phyloP scores from a whole-genome alignment of 2,888 invertebrate genomes.

The Drymonia ruficornis region DNA sequence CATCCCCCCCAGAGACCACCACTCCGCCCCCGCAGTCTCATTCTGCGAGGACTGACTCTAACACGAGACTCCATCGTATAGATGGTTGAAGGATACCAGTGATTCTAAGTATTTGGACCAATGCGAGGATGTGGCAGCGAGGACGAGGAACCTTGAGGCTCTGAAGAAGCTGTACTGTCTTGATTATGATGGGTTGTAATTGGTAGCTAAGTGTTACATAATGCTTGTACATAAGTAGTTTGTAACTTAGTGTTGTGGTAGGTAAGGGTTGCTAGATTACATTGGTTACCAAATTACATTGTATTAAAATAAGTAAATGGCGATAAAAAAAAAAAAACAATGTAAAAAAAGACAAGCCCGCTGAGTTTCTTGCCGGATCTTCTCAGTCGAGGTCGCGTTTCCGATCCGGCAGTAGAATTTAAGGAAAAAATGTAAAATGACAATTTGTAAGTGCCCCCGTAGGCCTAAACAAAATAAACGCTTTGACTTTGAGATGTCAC shows the following conservation, averaged over 20 bases:
- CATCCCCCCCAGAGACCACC: conserved; percentile 74
- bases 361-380: too few species aligned
- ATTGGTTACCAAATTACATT: too few species aligned
- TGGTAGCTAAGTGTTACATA: conserved; percentile 5
- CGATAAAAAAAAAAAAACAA: too few species aligned
- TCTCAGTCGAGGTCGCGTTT: too few species aligned
- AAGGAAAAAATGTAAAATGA: too few species aligned
- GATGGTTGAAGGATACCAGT: conserved; percentile 38
- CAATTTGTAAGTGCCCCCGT: too few species aligned
- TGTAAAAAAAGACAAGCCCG: too few species aligned
- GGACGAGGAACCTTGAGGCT: conserved; percentile 59
- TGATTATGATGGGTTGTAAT: conserved; percentile 53
- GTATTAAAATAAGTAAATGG: too few species aligned
- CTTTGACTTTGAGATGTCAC: too few species aligned
- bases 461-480: too few species aligned
- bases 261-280: too few species aligned
- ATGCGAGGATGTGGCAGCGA: conserved; percentile 45
- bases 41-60: conserved; percentile 84
- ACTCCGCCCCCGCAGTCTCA: conserved; percentile 86
- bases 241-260: neutral
- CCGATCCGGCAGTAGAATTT: too few species aligned
- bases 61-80: conserved; percentile 41
- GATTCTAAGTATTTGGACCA: conserved; percentile 16
- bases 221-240: neutral
- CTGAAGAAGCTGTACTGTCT: conserved; percentile 56